These are phyloP conservation scores for Myxocyprinus asiaticus DNA, from an alignment of 2,113 vertebrate species.

Conservation along the genomic window DNA sequence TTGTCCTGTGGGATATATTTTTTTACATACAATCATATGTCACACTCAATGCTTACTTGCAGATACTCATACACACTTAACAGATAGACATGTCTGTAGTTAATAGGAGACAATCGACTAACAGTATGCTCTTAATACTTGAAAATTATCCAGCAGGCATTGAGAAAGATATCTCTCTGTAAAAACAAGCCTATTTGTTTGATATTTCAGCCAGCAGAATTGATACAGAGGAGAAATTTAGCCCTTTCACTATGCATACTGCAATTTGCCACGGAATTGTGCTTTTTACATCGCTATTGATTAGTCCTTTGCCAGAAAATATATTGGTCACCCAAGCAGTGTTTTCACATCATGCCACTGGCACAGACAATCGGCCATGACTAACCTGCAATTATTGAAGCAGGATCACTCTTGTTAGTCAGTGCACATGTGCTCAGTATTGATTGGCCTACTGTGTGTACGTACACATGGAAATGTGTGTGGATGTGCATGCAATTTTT, in stretches of 20 bases:
- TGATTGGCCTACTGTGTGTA: conserved; percentile 12
- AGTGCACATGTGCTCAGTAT: conserved; percentile 16
- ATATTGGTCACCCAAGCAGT: conserved; percentile 25
- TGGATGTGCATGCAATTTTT: neutral
- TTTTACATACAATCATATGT: conserved; percentile 24
- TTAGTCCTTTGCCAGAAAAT: conserved; percentile 5
- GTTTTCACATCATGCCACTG: neutral
- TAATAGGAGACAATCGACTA: conserved; percentile 36
- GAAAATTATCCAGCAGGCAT: conserved; percentile 14
- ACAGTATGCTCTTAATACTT: conserved; percentile 35
- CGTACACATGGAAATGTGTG: neutral
- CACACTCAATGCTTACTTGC: conserved; percentile 7
- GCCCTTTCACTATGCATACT: conserved; percentile 11
- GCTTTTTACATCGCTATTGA: conserved; percentile 32
- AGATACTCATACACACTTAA: neutral
- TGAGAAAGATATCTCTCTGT: conserved; percentile 23
- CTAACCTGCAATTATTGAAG: conserved; percentile 40
- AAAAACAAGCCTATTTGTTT: conserved; percentile 36
- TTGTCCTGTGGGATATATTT: conserved; percentile 21
- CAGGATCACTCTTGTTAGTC: conserved; percentile 34
- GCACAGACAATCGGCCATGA: neutral
- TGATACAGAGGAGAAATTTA: conserved; percentile 15
- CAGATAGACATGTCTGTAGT: conserved; percentile 27
- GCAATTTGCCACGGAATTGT: conserved; percentile 37
- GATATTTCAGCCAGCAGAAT: conserved; percentile 26